These are phyloP conservation scores for Strigamia maritima DNA, from an alignment of 2,888 invertebrate species.

Conservation along the genomic window DNA sequence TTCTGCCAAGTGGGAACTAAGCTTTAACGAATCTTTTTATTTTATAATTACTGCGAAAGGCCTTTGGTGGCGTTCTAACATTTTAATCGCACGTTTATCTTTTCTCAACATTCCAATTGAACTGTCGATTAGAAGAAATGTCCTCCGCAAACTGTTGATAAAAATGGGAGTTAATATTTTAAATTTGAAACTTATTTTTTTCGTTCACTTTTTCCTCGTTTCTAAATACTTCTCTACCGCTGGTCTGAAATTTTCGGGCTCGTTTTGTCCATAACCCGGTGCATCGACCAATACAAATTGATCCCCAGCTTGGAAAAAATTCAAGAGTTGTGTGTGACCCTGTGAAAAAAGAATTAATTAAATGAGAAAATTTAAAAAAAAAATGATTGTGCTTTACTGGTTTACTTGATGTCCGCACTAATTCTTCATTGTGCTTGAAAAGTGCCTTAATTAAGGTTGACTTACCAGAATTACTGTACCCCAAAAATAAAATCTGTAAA, in stretches of 20 bases:
- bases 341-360: slow-evolving; percentile 42
- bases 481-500: slow-evolving; percentile 50
- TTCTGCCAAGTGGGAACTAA: too few species aligned
- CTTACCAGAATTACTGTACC: slow-evolving; percentile 52
- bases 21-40: too few species aligned
- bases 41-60: slow-evolving; percentile 44
- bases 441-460: slow-evolving; percentile 50
- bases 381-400: slow-evolving; percentile 46
- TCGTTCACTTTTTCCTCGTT: slow-evolving; percentile 47
- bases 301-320: slow-evolving; percentile 49
- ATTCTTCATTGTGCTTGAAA: slow-evolving; percentile 45
- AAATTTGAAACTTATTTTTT: background rate
- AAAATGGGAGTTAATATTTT: background rate
- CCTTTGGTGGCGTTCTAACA: slow-evolving; percentile 43
- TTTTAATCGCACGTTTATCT: slow-evolving; percentile 42
- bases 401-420: slow-evolving; percentile 47
- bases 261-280: slow-evolving; percentile 52
- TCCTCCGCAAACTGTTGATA: slow-evolving; percentile 41
- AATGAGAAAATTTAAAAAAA: too few species aligned
- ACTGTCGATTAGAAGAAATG: slow-evolving; percentile 43
- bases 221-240: slow-evolving; percentile 49
- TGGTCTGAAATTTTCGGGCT: slow-evolving; percentile 49
- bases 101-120: slow-evolving; percentile 41
- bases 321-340: slow-evolving; percentile 50
- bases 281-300: slow-evolving; percentile 50